Evolutionary conservation across 2,797 vertebrate species (phyloP).

Genomic region (Pseudochromis fuscus): DNA sequence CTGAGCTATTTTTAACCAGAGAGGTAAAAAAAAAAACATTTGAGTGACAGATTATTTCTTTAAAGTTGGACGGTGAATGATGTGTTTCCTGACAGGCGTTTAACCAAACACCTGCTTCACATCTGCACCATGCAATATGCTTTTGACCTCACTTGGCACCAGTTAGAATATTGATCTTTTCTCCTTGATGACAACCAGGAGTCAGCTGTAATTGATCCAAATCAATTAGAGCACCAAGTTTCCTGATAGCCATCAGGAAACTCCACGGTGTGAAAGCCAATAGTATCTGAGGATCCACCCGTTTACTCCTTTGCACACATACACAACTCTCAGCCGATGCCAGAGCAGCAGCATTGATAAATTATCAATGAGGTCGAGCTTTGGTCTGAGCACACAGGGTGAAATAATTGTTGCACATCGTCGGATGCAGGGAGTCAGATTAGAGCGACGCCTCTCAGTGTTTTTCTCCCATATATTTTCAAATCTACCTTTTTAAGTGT

Average conservation of each 20-base stretch:
- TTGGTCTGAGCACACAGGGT: not conserved
- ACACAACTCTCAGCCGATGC: slow-evolving; percentile 23
- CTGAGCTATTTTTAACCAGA: slow-evolving; percentile 34
- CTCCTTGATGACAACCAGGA: slow-evolving; percentile 74
- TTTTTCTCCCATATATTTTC: not conserved
- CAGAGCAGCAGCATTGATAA: slow-evolving; percentile 37
- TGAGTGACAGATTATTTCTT: not conserved
- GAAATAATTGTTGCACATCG: not conserved
- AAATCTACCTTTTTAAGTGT: slow-evolving; percentile 1
- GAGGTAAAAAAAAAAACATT: not conserved
- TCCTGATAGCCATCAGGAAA: slow-evolving; percentile 66
- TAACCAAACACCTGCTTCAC: slow-evolving; percentile 29
- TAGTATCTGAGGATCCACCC: slow-evolving; percentile 46
- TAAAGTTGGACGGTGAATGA: not conserved
- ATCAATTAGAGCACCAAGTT: slow-evolving; percentile 74
- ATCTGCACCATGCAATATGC: slow-evolving; percentile 39
- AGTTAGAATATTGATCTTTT: slow-evolving; percentile 73
- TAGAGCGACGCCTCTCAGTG: not conserved
- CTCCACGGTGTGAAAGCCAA: slow-evolving; percentile 59
- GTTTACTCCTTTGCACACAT: slow-evolving; percentile 42
- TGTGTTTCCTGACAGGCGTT: slow-evolving; percentile 12
- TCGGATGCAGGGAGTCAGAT: slow-evolving; percentile 6
- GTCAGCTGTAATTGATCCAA: slow-evolving; percentile 79
- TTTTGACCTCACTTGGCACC: slow-evolving; percentile 48
- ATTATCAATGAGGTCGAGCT: slow-evolving; percentile 41